phyloP scores from a whole-genome alignment of 2,888 invertebrate species.

The Harpalus rufipes region DNA sequence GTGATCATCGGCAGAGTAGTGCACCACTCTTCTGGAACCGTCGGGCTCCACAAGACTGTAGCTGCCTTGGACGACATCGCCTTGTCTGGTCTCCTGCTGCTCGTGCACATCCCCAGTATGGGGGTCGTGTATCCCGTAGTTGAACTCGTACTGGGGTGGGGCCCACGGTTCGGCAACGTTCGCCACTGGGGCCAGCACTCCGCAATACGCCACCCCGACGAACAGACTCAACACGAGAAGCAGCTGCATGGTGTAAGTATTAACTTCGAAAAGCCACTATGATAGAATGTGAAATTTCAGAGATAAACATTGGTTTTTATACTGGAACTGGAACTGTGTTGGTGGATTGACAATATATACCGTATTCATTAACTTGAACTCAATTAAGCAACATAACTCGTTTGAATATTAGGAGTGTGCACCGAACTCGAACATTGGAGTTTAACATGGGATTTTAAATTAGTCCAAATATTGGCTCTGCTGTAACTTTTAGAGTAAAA shows the following conservation, averaged over 20 bases:
- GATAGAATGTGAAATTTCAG: too few relatives aligned
- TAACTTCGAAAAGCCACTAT: too few relatives aligned
- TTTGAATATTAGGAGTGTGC: too few relatives aligned
- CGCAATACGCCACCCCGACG: slow-evolving; percentile 75
- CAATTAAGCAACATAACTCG: too few relatives aligned
- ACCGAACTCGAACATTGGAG: too few relatives aligned
- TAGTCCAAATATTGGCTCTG: too few relatives aligned
- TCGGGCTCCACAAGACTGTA: background rate
- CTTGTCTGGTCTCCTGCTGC: background rate
- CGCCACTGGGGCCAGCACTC: slow-evolving; percentile 69
- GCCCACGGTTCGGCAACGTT: background rate
- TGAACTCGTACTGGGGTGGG: background rate
- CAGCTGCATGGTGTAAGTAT: background rate
- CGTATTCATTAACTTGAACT: too few relatives aligned
- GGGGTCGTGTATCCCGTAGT: background rate
- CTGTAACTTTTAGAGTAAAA: too few relatives aligned
- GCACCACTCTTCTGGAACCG: background rate
- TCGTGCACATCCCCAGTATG: background rate
- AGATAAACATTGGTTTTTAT: too few relatives aligned
- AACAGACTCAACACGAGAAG: slow-evolving; percentile 70
- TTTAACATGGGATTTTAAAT: too few relatives aligned
- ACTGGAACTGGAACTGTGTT: too few relatives aligned
- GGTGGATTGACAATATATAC: too few relatives aligned
- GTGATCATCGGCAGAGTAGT: background rate
- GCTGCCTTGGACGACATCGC: background rate